Conservation (phyloP, 2,888 invertebrate genomes). For the Taphrorychus bicolor region DNA sequence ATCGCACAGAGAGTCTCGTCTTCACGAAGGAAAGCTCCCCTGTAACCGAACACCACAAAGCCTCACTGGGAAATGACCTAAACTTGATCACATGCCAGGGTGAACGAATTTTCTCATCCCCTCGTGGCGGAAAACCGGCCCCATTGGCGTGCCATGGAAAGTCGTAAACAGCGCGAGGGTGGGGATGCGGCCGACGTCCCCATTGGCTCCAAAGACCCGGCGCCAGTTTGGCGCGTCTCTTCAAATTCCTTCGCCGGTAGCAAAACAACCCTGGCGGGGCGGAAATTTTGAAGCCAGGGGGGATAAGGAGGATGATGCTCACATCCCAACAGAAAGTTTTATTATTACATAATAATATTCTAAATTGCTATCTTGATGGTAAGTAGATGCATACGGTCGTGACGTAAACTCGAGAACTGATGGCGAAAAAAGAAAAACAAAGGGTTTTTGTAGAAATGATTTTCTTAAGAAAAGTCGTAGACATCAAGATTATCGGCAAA, state of each 20-base stretch:
- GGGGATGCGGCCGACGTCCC: slow-evolving; percentile 15
- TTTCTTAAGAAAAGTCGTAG: background rate
- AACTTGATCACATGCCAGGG: slow-evolving; percentile 42
- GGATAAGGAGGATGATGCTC: too few relatives aligned
- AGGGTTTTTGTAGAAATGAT: slow-evolving; percentile 6
- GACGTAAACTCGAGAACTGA: background rate
- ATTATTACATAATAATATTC: too few relatives aligned
- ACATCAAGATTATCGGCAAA: slow-evolving; percentile 32
- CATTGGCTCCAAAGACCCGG: slow-evolving; percentile 22
- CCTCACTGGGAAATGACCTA: slow-evolving; percentile 38
- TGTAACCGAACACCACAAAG: slow-evolving; percentile 38
- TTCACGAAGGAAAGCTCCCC: slow-evolving; percentile 18
- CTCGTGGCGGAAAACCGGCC: slow-evolving; percentile 24
- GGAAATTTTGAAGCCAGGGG: slow-evolving; percentile 13
- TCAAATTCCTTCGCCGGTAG: slow-evolving; percentile 30
- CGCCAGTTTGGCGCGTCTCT: slow-evolving; percentile 41
- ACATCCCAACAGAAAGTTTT: too few relatives aligned
- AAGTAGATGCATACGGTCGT: background rate
- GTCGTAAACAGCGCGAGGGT: slow-evolving; percentile 16
- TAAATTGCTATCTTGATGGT: background rate
- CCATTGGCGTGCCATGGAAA: slow-evolving; percentile 32
- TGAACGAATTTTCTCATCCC: slow-evolving; percentile 38
- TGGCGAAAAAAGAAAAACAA: background rate
- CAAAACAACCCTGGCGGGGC: slow-evolving; percentile 24
- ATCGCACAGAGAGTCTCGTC: slow-evolving; percentile 26